phyloP scores from a whole-genome alignment of 2,113 vertebrate genomes.

The Thamnophis sirtalis region DNA sequence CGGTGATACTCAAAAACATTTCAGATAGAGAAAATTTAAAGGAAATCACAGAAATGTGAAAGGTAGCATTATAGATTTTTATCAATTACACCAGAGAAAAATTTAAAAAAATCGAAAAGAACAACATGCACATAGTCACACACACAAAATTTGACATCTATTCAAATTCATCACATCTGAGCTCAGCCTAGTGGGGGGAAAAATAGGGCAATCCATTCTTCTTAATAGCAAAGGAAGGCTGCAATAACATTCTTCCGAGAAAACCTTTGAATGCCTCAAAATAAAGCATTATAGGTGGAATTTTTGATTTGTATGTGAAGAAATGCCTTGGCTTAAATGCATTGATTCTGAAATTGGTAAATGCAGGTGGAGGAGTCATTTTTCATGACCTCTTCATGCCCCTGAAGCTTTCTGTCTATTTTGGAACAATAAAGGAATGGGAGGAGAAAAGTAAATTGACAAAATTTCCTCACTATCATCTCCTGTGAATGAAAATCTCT shows the following conservation, averaged over 20 bases:
- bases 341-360: not conserved
- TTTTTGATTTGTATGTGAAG: not conserved
- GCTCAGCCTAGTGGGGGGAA: not conserved
- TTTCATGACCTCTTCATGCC: not conserved
- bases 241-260: not conserved
- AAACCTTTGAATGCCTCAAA: not conserved
- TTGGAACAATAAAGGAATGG: not conserved
- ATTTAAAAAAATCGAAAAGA: not conserved
- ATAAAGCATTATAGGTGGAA: not conserved
- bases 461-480: not conserved
- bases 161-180: not conserved
- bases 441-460: not conserved
- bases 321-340: not conserved
- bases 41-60: not conserved
- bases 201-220: not conserved
- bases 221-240: slow-evolving; percentile 3
- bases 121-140: not conserved
- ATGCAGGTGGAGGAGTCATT: not conserved
- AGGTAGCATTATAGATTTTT: not conserved
- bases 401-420: not conserved
- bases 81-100: not conserved
- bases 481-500: not conserved
- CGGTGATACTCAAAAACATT: not conserved
- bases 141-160: not conserved
- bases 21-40: not conserved